These are phyloP conservation scores for Percopsis omiscomaycus DNA, from an alignment of 2,797 vertebrate species.

Conservation along the genomic window DNA sequence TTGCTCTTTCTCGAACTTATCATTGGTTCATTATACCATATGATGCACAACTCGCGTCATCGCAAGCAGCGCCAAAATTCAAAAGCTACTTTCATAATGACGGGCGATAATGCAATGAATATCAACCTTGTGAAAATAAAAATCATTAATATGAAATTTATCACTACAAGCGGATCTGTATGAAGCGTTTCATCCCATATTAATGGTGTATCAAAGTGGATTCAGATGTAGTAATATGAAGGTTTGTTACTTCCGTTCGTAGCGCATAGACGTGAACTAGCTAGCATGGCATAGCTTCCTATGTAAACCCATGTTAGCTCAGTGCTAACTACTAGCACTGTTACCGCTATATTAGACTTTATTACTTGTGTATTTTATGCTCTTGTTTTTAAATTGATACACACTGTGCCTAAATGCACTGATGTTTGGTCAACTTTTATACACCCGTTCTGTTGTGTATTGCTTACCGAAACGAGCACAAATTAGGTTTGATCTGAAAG, in stretches of 20 bases:
- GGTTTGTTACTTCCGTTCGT: conserved; percentile 61
- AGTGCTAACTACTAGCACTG: no score
- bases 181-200: background rate
- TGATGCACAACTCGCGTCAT: conserved; percentile 59
- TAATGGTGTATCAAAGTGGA: conserved; percentile 17
- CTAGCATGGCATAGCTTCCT: conserved; percentile 1
- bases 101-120: no score
- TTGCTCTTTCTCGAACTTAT: fast-evolving
- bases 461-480: no score
- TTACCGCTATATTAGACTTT: no score
- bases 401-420: no score
- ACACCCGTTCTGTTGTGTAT: no score
- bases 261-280: background rate
- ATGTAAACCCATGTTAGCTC: background rate
- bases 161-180: background rate
- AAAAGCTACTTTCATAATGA: conserved; percentile 70
- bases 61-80: conserved; percentile 95
- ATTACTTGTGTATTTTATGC: no score
- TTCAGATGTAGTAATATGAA: conserved; percentile 69
- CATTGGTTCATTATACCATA: conserved; percentile 68
- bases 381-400: no score
- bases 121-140: no score
- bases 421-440: no score
- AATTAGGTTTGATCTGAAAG: no score
- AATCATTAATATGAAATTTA: background rate